Evolutionary conservation across 1,140 invertebrate genomes (phyloP), one percentile per base, ranked within the genome.

Genomic region (Diabrotica virgifera): DNA sequence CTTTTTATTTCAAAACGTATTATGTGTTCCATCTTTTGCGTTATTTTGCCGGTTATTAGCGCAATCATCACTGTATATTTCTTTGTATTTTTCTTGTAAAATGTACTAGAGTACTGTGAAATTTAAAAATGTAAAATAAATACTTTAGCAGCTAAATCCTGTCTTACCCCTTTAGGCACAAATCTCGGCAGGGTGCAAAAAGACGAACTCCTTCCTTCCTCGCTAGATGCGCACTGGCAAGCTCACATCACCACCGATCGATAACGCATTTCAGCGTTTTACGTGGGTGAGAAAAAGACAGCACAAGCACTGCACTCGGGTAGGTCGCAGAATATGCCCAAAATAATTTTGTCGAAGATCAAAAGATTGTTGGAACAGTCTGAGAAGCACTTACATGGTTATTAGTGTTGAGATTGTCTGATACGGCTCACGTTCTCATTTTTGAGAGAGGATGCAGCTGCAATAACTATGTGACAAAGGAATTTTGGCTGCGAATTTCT

Each of bases 281-380:
- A 46, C 40, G n/a, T 46, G 40, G n/a, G 40, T 6, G n/a, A 10
- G 40, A 46, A 46, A 46, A 46, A n/a, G 40, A 46, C 8, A 46
- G 40, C 8, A 46, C 8, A 46, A 10, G 40, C 8, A n/a, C n/a
- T 46, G 40, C 40, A 46, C 40, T 46, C n/a, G 40, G 8, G 2
- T n/a, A 46, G 40, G n/a, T 46, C 40, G 8, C 40, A 46, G 40
- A 6, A 8, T 46, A 46, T 46, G 4, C 40, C 40, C 8, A 46
- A 46, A 46, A n/a, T 46, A 46, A 46, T 46, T 46, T 46, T 46
- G n/a, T 46, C 8, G n/a, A 46, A 46, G 40, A 46, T 46, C 40
- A 46, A 46, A 46, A 46, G 40, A 46, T 46, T n/a, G 40, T 4
- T 8, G n/a, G 40, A 46, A 46, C 40, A 46, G n/a, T 46, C 2